phyloP scores from a whole-genome alignment of 2,797 vertebrate species.

The Mormyrus proboscirostris region DNA sequence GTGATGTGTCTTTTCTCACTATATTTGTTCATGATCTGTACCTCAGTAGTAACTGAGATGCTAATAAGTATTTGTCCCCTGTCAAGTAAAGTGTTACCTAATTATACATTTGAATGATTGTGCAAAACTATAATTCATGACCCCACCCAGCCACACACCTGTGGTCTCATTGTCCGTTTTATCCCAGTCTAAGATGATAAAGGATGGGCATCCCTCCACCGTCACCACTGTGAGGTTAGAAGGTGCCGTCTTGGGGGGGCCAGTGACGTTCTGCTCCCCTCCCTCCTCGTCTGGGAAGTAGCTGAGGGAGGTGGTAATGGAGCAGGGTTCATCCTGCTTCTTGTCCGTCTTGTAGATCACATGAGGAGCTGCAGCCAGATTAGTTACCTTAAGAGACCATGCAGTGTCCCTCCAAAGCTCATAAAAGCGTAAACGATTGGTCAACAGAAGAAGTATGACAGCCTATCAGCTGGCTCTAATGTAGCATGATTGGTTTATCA shows the following conservation, averaged over 20 bases:
- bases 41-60: neutral
- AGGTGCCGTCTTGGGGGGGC: conserved; percentile 73
- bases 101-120: neutral
- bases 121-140: neutral
- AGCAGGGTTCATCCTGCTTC: conserved; percentile 79
- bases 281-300: conserved; percentile 79
- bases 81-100: neutral
- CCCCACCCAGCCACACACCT: conserved; percentile 54
- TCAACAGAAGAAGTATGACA: neutral
- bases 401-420: neutral
- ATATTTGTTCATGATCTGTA: neutral
- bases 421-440: neutral
- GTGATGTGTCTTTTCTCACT: neutral
- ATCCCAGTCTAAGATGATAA: conserved; percentile 90
- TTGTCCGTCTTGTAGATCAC: conserved; percentile 87
- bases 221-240: conserved; percentile 91
- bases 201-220: conserved; percentile 90
- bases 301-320: conserved; percentile 82
- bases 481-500: neutral
- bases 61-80: neutral
- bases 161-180: conserved; percentile 84
- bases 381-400: neutral
- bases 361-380: conserved; percentile 67
- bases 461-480: neutral
- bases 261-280: conserved; percentile 62